Conservation (phyloP, 2,113 vertebrate species). For the Tetraodon nigroviridis region DNA sequence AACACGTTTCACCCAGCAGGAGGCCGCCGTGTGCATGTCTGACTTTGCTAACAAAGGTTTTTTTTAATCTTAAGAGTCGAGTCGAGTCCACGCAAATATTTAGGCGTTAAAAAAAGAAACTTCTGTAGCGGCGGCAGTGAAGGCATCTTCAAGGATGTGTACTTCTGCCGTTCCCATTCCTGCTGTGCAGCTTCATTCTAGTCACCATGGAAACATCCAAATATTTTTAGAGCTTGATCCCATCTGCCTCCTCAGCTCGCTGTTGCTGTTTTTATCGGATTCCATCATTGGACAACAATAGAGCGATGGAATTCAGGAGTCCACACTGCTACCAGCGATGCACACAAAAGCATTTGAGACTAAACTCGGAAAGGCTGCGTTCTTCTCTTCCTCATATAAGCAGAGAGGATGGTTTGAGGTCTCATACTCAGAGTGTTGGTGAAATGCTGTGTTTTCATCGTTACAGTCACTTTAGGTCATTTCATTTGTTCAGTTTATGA, state of each 20-base stretch:
- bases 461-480: no score
- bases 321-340: constrained; percentile 27
- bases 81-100: no score
- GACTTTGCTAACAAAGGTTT: neutral
- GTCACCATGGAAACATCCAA: constrained; percentile 42
- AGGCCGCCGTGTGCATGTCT: constrained; percentile 32
- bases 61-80: no score
- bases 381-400: neutral
- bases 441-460: neutral
- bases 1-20: neutral
- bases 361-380: neutral
- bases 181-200: constrained; percentile 15
- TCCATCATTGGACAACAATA: constrained; percentile 45
- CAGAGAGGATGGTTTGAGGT: neutral
- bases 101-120: no score
- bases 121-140: no score
- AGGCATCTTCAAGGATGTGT: no score
- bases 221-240: constrained; percentile 20
- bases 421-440: neutral
- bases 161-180: constrained; percentile 5
- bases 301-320: constrained; percentile 48
- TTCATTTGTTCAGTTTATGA: neutral
- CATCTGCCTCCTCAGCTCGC: constrained; percentile 42
- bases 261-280: constrained; percentile 35
- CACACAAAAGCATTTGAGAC: neutral